Conservation (phyloP, 1,140 invertebrate species). For the Atta colombica region DNA sequence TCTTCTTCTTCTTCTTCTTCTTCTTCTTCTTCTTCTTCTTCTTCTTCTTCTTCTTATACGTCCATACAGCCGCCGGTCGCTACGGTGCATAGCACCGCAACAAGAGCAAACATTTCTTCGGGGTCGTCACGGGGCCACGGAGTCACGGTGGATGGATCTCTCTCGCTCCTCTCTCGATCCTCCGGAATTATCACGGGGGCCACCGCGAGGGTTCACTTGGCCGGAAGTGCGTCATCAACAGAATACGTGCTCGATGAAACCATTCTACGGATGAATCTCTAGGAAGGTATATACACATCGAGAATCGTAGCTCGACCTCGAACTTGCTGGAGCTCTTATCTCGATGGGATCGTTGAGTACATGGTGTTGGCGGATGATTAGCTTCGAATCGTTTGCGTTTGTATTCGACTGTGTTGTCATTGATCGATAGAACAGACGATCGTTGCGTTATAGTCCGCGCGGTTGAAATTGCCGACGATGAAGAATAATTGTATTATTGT, state of each 20-base stretch:
- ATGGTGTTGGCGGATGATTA: conserved; percentile 51
- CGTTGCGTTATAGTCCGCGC: conserved; percentile 24
- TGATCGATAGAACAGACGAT: conserved; percentile 59
- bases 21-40: conserved; percentile 51
- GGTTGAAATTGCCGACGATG: conserved; percentile 13
- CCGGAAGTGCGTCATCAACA: conserved; percentile 81
- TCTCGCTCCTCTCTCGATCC: conserved; percentile 76
- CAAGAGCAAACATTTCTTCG: conserved; percentile 82
- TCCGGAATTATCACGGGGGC: conserved; percentile 78
- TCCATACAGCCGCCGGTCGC: conserved; percentile 63
- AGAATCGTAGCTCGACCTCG: conserved; percentile 18
- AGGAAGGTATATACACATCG: not conserved
- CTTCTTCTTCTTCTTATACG: conserved; percentile 58
- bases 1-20: conserved; percentile 56
- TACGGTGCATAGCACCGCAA: conserved; percentile 77
- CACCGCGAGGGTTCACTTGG: conserved; percentile 76
- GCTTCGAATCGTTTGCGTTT: conserved; percentile 46
- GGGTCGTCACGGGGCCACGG: conserved; percentile 83
- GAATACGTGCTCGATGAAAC: conserved; percentile 74
- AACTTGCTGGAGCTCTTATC: conserved; percentile 53
- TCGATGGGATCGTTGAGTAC: conserved; percentile 56
- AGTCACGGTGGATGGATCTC: conserved; percentile 81
- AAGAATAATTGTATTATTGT: conserved; percentile 59
- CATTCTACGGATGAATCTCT: conserved; percentile 65
- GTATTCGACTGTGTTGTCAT: conserved; percentile 45